These are phyloP conservation scores for Pygmarrhopalites habei DNA, from an alignment of 1,140 invertebrate genomes.

Conservation along the genomic window DNA sequence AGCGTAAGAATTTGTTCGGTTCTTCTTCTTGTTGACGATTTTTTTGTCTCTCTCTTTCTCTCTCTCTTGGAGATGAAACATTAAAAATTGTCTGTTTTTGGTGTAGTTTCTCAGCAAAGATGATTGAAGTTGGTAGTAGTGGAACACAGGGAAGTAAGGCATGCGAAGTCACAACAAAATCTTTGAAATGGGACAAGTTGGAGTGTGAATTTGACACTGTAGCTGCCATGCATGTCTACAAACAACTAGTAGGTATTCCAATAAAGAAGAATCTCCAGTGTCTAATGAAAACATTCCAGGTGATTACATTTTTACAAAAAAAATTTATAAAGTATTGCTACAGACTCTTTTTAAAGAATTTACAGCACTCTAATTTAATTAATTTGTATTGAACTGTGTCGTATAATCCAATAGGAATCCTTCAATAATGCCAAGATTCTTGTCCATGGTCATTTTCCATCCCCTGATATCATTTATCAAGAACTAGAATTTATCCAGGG, in stretches of 20 bases:
- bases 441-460: conserved; percentile 24
- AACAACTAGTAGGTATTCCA: conserved; percentile 20
- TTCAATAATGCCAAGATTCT: conserved; percentile 23
- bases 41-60: conserved; percentile 8
- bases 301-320: too few relatives aligned
- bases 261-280: conserved; percentile 35
- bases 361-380: too few relatives aligned
- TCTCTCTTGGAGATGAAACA: neutral
- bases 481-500: neutral
- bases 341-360: too few relatives aligned
- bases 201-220: conserved; percentile 36
- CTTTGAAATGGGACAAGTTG: conserved; percentile 26
- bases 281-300: conserved; percentile 30
- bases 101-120: conserved; percentile 41
- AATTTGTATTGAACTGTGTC: too few relatives aligned
- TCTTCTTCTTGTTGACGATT: neutral
- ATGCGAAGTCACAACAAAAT: conserved; percentile 47
- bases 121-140: conserved; percentile 33
- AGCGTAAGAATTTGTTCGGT: conserved; percentile 43
- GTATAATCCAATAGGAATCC: too few relatives aligned
- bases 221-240: conserved; percentile 29
- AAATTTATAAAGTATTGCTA: too few relatives aligned
- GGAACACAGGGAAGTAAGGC: conserved; percentile 49
- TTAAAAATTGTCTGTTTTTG: conserved; percentile 11
- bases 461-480: conserved; percentile 8